Percentiles rank a stretch among this genome's conserved stretches.
These are phyloP conservation scores for Macrobrachium rosenbergii DNA, from an alignment of 1,140 invertebrate genomes.

Conservation along the genomic window DNA sequence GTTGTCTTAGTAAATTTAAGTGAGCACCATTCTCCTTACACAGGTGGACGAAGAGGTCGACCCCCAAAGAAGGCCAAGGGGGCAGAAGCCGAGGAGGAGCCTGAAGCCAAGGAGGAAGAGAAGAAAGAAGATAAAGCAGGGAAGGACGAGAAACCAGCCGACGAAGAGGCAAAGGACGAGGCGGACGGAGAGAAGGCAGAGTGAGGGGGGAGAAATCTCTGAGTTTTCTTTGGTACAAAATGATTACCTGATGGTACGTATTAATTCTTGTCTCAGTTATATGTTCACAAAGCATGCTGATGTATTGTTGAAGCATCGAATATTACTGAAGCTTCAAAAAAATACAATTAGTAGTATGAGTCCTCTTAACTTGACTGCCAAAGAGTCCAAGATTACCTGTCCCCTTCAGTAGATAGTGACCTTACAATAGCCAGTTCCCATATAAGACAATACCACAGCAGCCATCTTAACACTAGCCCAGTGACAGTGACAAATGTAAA, in stretches of 20 bases:
- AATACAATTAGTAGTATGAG: too few species aligned
- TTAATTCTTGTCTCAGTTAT: background rate
- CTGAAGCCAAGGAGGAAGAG: slow-evolving; percentile 24
- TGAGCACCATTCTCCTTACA: background rate
- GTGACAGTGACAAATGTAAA: too few species aligned
- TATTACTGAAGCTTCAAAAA: background rate
- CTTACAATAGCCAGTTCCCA: too few species aligned
- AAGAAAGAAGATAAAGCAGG: slow-evolving; percentile 17
- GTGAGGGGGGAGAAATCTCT: slow-evolving; percentile 31
- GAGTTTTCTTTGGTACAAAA: slow-evolving; percentile 47
- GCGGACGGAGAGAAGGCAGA: slow-evolving; percentile 35
- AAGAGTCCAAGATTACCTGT: too few species aligned
- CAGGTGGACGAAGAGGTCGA: slow-evolving; percentile 47
- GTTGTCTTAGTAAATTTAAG: background rate
- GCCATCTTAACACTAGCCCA: too few species aligned
- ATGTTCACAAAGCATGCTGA: background rate
- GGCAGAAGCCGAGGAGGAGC: slow-evolving; percentile 30
- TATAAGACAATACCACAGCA: too few species aligned
- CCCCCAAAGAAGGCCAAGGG: slow-evolving; percentile 51
- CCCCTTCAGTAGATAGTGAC: too few species aligned
- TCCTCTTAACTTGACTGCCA: too few species aligned
- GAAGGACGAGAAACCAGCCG: background rate
- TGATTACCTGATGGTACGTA: slow-evolving; percentile 58
- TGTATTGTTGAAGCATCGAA: background rate
- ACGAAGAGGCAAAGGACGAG: slow-evolving; percentile 10